Conservation (phyloP, 2,797 vertebrate species). For the Xyrichtys novacula region DNA sequence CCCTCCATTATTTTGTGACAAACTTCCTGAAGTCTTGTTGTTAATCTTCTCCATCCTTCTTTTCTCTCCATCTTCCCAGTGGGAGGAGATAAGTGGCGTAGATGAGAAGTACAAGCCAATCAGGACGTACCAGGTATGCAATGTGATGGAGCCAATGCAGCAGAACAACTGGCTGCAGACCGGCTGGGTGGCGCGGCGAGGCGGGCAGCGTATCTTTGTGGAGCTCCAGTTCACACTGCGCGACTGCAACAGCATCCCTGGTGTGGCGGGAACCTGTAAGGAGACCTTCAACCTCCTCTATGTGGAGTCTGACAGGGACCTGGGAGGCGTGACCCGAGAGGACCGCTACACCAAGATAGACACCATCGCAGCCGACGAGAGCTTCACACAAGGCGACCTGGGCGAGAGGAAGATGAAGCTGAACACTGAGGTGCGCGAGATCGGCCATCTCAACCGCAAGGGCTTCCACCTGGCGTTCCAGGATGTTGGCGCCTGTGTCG, state of each 20-base stretch:
- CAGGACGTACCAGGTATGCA: conserved; percentile 96
- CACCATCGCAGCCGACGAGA: conserved; percentile 96
- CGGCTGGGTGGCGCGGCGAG: conserved; percentile 90
- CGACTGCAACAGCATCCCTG: conserved; percentile 97
- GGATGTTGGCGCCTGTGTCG: conserved; percentile 95
- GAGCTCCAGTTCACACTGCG: conserved; percentile 97
- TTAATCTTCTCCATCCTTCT: not conserved
- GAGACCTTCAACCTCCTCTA: conserved; percentile 98
- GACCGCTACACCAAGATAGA: conserved; percentile 93
- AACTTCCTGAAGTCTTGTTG: not conserved
- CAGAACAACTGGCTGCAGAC: conserved; percentile 99
- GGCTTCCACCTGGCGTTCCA: conserved; percentile 97
- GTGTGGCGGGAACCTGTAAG: conserved; percentile 93
- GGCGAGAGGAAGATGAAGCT: conserved; percentile 98
- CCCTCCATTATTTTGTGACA: not conserved
- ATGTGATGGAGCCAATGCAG: conserved; percentile 96
- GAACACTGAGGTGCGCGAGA: conserved; percentile 97
- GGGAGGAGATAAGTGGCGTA: conserved; percentile 98
- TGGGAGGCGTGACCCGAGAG: conserved; percentile 84
- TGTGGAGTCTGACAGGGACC: conserved; percentile 88
- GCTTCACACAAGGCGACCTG: conserved; percentile 96
- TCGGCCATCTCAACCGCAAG: conserved; percentile 91
- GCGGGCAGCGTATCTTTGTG: conserved; percentile 94
- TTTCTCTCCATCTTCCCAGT: conserved; percentile 77
- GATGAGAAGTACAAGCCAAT: conserved; percentile 95